Base-by-base conservation (phyloP, 2,888 invertebrate species). In the Pollenia griseotomentosa region DNA sequence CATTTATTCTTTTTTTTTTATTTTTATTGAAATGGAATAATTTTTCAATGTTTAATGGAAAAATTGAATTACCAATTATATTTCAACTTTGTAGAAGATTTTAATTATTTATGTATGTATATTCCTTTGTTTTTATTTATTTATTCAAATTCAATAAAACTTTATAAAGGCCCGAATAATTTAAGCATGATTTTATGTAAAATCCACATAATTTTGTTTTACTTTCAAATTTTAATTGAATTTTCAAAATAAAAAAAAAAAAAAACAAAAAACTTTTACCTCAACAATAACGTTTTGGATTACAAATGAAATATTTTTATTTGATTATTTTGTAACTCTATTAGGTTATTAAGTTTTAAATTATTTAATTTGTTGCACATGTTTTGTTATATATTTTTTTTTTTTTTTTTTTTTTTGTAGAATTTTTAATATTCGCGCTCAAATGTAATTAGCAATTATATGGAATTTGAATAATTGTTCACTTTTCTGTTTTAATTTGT, bases 241-340 rank as follows among this genome's bases (percentile, higher is more conserved):
- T 66, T 53, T 23, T 33, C 23, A 23, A 2, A 23, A 23, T 2
- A 23, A 33, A 23, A 23, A 23, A 23, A 33, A 33, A 33, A 33
- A 33, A 1, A 4, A 33, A 8, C 59, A 7, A 12, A n/a, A 40
- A 14, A 61, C 23, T 23, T 23, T 57, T 57, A 12, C 16, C n/a
- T 33, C 12, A 33, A 14, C 59, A 12, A 33, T 1, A 4, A 33
- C 4, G 42, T 40, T 63, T 63, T 63, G 16, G 9, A 63, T 16
- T 42, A 42, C 10, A 63, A 16, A 63, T 42, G n/a, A n/a, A 63
- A 63, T 63, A 33, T 10, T 42, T 10, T 63, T 63, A 42, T 63
- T 63, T 63, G 33, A 42, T 63, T 55, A 40, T 12, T 53, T 46
- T 77, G 1, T 2, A 2, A 57, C n/a, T 14, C 14, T 65, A 33